Evolutionary conservation across 92 coral and sea anemone species (phyloP), one percentile per base, ranked within the genome.

Genomic region (Plumapathes pennacea): DNA sequence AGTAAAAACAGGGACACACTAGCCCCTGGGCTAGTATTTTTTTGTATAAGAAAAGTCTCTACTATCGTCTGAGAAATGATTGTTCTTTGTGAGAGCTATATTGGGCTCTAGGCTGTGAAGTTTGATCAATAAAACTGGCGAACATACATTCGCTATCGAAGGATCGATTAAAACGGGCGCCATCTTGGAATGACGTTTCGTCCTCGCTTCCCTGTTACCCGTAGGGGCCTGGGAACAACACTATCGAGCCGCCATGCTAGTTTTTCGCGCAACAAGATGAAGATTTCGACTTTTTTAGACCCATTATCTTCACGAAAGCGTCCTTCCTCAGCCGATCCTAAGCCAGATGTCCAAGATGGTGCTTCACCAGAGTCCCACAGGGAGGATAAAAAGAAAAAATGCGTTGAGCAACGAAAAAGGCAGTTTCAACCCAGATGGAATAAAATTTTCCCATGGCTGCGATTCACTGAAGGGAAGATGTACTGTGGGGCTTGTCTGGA

Each of bases 401-500:
- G 33, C 57, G 46, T 57, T 18, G 25, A 46, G 46, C 0, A 47
- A n/a, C 58, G 71, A 32, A 32, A 57, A 34, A 63, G 58, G 49
- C 25, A 12, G 40, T 60, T 42, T 60, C 54, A 60, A 60, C 67
- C 38, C 17, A 42, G 59, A 23, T 63, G 58, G 59, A 63, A 64
- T 47, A 63, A 63, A 63, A 47, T 32, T 31, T 21, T 46, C 33
- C 58, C 45, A 10, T 33, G 58, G 71, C 71, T 64, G 32, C 38
- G 36, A 64, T 64, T 48, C 71, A 49, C 10, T 64, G 71, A 50
- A 49, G 50, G 71, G 38, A 64, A 64, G 23, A 49, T 64, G 49
- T 64, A 37, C 55, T 46, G 50, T 64, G 71, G 15, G 52, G 41
- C 62, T 65, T 65, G 73, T 50, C 58, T 64, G 71, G 60, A 49